Conservation (phyloP, 2,888 invertebrate genomes). For the Epinotia brunnichana region DNA sequence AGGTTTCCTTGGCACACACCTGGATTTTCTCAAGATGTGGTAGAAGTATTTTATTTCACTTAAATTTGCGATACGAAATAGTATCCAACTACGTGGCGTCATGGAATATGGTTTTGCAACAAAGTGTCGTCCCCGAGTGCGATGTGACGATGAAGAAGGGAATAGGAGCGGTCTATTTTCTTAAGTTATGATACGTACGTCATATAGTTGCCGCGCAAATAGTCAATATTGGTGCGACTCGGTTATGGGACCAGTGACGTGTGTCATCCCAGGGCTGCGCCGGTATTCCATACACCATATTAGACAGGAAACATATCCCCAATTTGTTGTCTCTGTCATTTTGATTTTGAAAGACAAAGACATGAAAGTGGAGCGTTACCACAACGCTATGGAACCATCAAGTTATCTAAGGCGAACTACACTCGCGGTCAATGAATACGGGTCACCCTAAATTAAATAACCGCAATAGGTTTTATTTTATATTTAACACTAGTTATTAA, state of each 20-base stretch:
- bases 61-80: too few relatives aligned
- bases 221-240: conserved; percentile 4
- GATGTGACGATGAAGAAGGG: not conserved
- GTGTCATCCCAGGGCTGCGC: not conserved
- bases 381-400: too few relatives aligned
- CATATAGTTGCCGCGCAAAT: not conserved
- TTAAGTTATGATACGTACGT: not conserved
- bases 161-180: conserved; percentile 7
- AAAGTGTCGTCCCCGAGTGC: not conserved
- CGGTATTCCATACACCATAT: too few relatives aligned
- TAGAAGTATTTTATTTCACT: too few relatives aligned
- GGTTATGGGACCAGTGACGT: not conserved
- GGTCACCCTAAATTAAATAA: too few relatives aligned
- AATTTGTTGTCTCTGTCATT: not conserved
- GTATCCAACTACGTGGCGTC: not conserved
- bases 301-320: not conserved
- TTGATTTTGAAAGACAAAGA: not conserved
- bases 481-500: too few relatives aligned
- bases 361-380: not conserved
- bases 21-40: not conserved
- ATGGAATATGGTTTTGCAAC: not conserved
- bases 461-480: too few relatives aligned
- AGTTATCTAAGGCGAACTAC: too few relatives aligned
- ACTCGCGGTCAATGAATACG: too few relatives aligned
- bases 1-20: not conserved